phyloP scores from a whole-genome alignment of 2,888 invertebrate genomes.

The Tetrapedia diversipes region DNA sequence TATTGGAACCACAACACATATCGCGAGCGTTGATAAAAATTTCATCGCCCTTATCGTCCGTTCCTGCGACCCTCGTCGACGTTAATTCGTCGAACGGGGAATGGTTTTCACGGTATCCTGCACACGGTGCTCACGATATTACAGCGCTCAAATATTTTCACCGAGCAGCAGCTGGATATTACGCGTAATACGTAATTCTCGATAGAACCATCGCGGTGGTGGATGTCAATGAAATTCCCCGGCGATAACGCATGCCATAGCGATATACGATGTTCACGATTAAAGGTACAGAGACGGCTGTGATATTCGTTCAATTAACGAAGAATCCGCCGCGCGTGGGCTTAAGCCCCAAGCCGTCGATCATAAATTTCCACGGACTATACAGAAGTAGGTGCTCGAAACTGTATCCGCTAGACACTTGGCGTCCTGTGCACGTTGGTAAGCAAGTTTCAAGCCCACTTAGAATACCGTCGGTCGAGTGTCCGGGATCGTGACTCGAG shows the following conservation, averaged over 20 bases:
- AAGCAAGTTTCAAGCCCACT: constrained; percentile 66
- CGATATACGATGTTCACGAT: neutral
- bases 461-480: constrained; percentile 42
- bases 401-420: constrained; percentile 51
- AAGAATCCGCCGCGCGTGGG: constrained; percentile 22
- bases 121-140: neutral
- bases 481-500: constrained; percentile 29
- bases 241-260: neutral
- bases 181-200: neutral
- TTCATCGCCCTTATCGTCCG: neutral
- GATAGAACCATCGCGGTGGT: neutral
- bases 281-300: too few species aligned
- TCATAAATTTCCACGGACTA: constrained; percentile 60
- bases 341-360: constrained; percentile 46
- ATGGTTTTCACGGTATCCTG: neutral
- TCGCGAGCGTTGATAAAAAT: too few species aligned
- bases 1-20: too few species aligned
- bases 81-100: neutral
- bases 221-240: constrained; percentile 18
- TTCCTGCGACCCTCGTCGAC: neutral
- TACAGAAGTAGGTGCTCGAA: constrained; percentile 48
- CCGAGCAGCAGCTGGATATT: neutral
- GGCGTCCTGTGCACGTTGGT: constrained; percentile 44
- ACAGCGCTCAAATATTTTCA: constrained; percentile 15
- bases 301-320: constrained; percentile 38